phyloP scores from a whole-genome alignment of 2,113 vertebrate species.

The Numida meleagris region DNA sequence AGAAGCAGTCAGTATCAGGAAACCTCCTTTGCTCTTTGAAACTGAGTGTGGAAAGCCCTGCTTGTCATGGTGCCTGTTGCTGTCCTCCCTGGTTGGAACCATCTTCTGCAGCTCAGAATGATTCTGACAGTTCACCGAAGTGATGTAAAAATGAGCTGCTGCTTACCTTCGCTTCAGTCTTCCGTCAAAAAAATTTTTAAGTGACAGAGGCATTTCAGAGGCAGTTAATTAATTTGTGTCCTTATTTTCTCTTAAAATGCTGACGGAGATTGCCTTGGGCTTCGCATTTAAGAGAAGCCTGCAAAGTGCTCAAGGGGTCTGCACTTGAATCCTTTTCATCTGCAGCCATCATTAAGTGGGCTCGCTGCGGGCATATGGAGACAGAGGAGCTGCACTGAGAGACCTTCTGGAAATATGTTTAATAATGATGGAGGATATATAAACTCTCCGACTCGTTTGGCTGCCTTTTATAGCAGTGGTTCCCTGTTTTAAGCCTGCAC shows the following conservation, averaged over 20 bases:
- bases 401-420: slow-evolving; percentile 24
- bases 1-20: background rate
- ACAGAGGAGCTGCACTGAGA: background rate
- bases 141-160: background rate
- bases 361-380: background rate
- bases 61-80: background rate
- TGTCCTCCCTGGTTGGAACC: background rate
- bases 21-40: background rate
- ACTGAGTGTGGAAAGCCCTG: background rate
- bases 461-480: slow-evolving; percentile 16
- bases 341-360: background rate
- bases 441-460: background rate
- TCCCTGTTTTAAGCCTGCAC: background rate
- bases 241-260: background rate
- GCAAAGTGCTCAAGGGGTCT: background rate
- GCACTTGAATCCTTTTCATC: slow-evolving; percentile 38
- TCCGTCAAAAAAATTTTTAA: background rate
- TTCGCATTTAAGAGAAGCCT: slow-evolving; percentile 5
- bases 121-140: background rate
- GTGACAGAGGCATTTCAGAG: background rate
- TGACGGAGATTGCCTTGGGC: slow-evolving; percentile 33
- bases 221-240: background rate
- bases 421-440: slow-evolving; percentile 15
- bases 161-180: background rate
- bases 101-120: background rate